phyloP scores from a whole-genome alignment of 2,888 invertebrate species.

The Oscheius sp. region DNA sequence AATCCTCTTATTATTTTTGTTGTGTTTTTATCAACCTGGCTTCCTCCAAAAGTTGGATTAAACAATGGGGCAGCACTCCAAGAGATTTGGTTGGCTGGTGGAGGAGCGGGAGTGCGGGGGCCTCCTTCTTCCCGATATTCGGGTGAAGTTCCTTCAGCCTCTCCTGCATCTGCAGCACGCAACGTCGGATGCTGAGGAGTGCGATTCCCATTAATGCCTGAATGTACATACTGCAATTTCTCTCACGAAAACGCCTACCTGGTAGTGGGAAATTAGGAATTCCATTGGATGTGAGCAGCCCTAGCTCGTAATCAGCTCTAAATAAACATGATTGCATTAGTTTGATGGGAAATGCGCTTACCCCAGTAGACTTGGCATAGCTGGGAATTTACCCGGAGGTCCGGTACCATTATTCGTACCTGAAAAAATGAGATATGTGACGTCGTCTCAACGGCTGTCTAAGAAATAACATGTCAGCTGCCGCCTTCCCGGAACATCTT shows the following conservation, averaged over 20 bases:
- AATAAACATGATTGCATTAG: too few species aligned
- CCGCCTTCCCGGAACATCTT: conserved; percentile 9
- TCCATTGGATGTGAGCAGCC: conserved; percentile 9
- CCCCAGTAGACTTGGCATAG: conserved; percentile 24
- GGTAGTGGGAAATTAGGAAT: conserved; percentile 20
- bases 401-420: background rate
- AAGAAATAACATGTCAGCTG: conserved; percentile 24
- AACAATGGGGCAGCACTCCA: too few species aligned
- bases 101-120: background rate
- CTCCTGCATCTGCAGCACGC: background rate
- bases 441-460: too few species aligned
- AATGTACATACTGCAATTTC: background rate
- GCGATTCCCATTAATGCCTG: conserved; percentile 9
- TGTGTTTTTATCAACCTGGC: too few species aligned
- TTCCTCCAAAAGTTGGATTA: too few species aligned
- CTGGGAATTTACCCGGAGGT: conserved; percentile 20
- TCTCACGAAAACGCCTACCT: background rate
- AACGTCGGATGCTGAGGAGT: background rate
- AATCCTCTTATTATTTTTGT: too few species aligned
- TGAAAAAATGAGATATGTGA: background rate
- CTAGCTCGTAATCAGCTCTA: background rate
- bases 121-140: background rate
- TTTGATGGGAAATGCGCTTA: background rate
- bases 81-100: too few species aligned
- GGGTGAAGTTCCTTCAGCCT: background rate